A percentile compares a stretch with the other conserved stretches of the same genome.
Conservation (phyloP, 2,888 invertebrate genomes). For the Hofmannophila pseudospretella region DNA sequence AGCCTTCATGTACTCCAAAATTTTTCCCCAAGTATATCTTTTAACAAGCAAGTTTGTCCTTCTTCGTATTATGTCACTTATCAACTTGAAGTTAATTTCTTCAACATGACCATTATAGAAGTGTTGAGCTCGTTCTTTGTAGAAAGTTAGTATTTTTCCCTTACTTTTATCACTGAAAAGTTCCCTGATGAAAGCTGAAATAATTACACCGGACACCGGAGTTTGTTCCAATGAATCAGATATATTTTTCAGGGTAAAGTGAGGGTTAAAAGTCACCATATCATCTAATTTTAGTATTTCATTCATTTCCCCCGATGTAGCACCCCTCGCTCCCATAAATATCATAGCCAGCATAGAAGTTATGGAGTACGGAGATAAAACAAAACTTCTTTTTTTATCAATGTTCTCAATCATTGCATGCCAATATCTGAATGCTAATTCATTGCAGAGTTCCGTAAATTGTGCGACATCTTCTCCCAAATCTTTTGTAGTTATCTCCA, state of each 20-base stretch:
- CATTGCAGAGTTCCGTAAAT: conserved; percentile 89
- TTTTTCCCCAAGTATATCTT: conserved; percentile 86
- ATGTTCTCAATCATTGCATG: conserved; percentile 82
- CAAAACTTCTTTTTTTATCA: conserved; percentile 86
- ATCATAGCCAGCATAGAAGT: conserved; percentile 94
- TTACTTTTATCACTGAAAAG: conserved; percentile 89
- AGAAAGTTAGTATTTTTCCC: conserved; percentile 89
- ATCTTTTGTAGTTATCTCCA: conserved; percentile 85
- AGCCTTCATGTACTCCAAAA: conserved; percentile 86
- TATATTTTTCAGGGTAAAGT: conserved; percentile 90
- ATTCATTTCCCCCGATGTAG: conserved; percentile 94
- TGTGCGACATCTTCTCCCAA: conserved; percentile 86
- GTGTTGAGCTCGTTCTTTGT: conserved; percentile 91
- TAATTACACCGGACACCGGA: conserved; percentile 83
- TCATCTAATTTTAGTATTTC: conserved; percentile 90
- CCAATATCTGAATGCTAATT: conserved; percentile 91
- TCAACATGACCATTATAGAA: conserved; percentile 93
- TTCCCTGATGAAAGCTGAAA: conserved; percentile 89
- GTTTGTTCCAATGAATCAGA: conserved; percentile 87
- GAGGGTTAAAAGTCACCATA: conserved; percentile 93
- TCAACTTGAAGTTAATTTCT: conserved; percentile 88
- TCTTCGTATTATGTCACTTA: conserved; percentile 89
- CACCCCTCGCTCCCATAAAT: conserved; percentile 90
- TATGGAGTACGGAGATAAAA: conserved; percentile 90
- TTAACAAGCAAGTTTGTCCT: conserved; percentile 89